These are phyloP conservation scores for Hyperoodon ampullatus DNA, from an alignment of 2,113 vertebrate species.

Conservation along the genomic window DNA sequence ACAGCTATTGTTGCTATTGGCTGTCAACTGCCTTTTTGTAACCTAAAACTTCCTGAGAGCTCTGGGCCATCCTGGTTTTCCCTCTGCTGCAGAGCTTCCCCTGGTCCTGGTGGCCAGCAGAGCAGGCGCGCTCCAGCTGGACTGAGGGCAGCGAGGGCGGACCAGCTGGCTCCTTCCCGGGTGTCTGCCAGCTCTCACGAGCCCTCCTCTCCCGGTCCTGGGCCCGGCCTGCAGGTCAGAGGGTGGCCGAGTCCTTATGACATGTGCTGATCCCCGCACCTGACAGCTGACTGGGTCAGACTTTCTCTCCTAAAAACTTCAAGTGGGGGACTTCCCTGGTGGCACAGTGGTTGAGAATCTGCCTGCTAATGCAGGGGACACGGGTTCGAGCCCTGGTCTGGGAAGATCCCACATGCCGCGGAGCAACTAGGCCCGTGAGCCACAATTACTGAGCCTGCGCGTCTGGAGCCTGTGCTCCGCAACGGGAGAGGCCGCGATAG, in stretches of 20 bases:
- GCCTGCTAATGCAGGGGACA: no score
- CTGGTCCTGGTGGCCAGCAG: no score
- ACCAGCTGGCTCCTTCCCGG: neutral
- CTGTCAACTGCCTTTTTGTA: neutral
- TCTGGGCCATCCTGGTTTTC: neutral
- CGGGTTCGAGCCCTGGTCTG: no score
- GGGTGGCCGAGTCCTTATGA: neutral
- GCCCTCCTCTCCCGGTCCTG: neutral
- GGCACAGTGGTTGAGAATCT: neutral
- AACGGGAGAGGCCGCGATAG: rapidly evolving
- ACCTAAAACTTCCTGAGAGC: neutral
- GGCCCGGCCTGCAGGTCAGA: neutral
- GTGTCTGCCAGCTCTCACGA: neutral
- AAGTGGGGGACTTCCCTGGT: neutral
- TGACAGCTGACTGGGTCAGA: neutral
- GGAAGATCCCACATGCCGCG: no score
- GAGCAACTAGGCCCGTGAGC: no score
- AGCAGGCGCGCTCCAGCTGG: neutral
- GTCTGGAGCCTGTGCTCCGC: no score
- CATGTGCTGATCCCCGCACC: neutral
- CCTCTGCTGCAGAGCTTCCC: no score
- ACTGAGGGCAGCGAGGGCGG: neutral
- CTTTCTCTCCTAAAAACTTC: neutral
- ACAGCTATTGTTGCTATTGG: neutral
- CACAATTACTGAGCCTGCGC: no score